phyloP scores from a whole-genome alignment of 1,140 invertebrate genomes.

The Magallana ariakensis region DNA sequence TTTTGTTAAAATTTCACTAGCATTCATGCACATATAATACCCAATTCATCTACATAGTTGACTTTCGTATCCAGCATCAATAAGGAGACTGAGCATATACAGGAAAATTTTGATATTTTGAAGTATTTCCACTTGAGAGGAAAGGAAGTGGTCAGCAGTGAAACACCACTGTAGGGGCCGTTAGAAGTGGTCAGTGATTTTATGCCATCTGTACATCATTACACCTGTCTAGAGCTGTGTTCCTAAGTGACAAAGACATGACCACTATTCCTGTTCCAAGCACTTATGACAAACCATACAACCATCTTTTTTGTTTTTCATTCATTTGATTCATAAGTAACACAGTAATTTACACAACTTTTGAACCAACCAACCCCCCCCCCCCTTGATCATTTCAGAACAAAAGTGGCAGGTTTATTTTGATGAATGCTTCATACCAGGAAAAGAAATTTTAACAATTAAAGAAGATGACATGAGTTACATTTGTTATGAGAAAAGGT shows the following conservation, averaged over 20 bases:
- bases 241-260: constrained; percentile 24
- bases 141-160: neutral
- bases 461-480: no score
- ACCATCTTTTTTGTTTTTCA: neutral
- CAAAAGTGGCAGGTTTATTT: neutral
- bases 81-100: no score
- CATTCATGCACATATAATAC: no score
- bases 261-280: neutral
- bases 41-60: no score
- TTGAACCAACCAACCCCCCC: neutral
- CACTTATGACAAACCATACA: neutral
- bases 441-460: neutral
- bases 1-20: no score
- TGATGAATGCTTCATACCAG: neutral
- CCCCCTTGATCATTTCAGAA: neutral
- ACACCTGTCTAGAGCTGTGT: neutral
- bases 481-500: neutral
- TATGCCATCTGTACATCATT: constrained; percentile 28
- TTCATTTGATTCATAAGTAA: no score
- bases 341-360: no score
- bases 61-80: no score
- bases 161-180: neutral
- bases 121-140: neutral
- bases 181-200: constrained; percentile 26
- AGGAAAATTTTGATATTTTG: no score